Conservation (phyloP, 2,113 vertebrate species). For the Thymallus thymallus region DNA sequence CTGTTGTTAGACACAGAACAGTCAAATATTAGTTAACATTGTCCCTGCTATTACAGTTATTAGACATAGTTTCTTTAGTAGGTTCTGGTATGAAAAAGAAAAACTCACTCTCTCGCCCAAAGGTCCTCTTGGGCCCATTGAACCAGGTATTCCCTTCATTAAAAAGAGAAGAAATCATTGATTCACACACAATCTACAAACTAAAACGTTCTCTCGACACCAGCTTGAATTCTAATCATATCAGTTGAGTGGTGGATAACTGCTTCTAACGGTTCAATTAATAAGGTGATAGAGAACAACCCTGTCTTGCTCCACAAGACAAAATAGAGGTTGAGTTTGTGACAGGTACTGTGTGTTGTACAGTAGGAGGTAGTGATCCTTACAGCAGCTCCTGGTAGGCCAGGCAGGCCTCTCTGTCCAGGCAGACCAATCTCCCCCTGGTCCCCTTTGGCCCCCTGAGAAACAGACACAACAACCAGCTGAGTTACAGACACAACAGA, state of each 20-base stretch:
- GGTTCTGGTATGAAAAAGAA: neutral
- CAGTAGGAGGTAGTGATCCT: constrained; percentile 26
- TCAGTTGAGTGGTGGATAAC: too few relatives aligned
- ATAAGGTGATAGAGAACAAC: neutral
- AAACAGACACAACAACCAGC: constrained; percentile 34
- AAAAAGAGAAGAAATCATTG: constrained; percentile 23
- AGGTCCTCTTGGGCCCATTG: constrained; percentile 74
- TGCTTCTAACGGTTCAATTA: too few relatives aligned
- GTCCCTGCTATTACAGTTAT: neutral
- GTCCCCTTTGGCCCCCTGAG: constrained; percentile 78
- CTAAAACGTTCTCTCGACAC: neutral
- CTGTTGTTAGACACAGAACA: constrained; percentile 44
- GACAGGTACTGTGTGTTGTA: too few relatives aligned
- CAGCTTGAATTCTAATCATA: too few relatives aligned
- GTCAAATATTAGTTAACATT: constrained; percentile 1
- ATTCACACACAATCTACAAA: neutral
- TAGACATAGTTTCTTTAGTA: neutral
- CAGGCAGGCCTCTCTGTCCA: constrained; percentile 77
- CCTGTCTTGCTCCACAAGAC: neutral
- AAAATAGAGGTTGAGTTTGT: too few relatives aligned
- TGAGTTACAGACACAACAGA: too few relatives aligned
- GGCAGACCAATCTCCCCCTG: constrained; percentile 77
- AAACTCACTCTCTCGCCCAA: constrained; percentile 77
- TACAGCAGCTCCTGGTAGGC: constrained; percentile 70
- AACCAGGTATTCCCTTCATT: constrained; percentile 68